Evolutionary conservation across 2,113 vertebrate genomes (phyloP).

Genomic region (Balaeniceps rex): DNA sequence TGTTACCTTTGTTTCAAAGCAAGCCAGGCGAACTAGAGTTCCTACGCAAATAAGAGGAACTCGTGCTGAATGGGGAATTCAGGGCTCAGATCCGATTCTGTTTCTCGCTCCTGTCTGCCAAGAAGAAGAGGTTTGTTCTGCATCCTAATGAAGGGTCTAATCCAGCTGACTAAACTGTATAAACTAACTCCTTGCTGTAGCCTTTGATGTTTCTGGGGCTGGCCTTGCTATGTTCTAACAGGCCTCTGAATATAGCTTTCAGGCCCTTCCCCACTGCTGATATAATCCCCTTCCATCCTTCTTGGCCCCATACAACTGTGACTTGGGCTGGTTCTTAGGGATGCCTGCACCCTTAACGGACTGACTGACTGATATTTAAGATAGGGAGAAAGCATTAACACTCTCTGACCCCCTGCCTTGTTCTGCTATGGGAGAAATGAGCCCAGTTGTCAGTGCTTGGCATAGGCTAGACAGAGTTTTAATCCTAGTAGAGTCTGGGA

Average conservation of each 20-base stretch:
- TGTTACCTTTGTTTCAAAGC: slow-evolving; percentile 71
- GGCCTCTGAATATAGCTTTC: slow-evolving; percentile 14
- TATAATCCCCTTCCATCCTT: not conserved
- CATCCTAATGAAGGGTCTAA: slow-evolving; percentile 72
- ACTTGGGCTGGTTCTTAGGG: not conserved
- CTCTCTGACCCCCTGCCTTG: not conserved
- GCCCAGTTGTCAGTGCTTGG: not conserved
- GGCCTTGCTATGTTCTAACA: not conserved
- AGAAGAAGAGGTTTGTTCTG: slow-evolving; percentile 2
- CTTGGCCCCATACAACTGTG: not conserved
- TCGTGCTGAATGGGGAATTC: slow-evolving; percentile 69
- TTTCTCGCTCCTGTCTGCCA: slow-evolving; percentile 64
- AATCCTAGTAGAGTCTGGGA: not conserved
- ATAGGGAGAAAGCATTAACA: not conserved
- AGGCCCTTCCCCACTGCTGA: not conserved
- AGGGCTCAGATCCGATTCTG: slow-evolving; percentile 65
- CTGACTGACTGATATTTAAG: not conserved
- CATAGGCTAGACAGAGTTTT: not conserved
- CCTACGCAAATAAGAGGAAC: slow-evolving; percentile 63
- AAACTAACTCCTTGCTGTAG: slow-evolving; percentile 45
- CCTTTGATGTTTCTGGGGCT: slow-evolving; percentile 39
- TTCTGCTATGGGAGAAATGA: not conserved
- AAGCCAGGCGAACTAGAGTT: slow-evolving; percentile 50
- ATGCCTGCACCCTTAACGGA: not conserved
- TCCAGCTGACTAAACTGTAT: slow-evolving; percentile 28